These are phyloP conservation scores for Rhineura floridana DNA, from an alignment of 2,113 vertebrate species.

Conservation along the genomic window DNA sequence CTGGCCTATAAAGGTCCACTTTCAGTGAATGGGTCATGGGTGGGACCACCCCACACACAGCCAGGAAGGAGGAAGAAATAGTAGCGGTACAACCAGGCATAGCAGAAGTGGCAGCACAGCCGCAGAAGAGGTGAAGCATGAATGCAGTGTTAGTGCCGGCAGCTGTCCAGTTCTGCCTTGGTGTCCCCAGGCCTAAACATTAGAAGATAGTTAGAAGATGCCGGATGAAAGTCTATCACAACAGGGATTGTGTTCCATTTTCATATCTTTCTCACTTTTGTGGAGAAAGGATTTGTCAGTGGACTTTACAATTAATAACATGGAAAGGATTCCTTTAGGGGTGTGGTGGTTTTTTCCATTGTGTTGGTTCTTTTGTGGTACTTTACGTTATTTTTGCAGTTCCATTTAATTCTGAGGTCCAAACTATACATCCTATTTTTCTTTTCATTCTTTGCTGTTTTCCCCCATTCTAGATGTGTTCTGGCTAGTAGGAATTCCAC, in stretches of 20 bases:
- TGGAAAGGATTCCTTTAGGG: background rate
- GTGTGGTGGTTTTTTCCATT: background rate
- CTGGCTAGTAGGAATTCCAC: background rate
- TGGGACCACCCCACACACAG: too few relatives aligned
- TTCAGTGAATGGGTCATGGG: too few relatives aligned
- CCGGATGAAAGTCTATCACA: background rate
- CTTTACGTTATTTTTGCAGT: background rate
- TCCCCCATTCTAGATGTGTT: background rate
- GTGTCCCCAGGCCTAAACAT: background rate
- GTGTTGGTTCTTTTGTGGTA: background rate
- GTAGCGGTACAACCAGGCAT: background rate
- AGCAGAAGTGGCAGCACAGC: background rate
- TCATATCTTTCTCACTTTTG: background rate
- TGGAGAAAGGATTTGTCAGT: background rate
- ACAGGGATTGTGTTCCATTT: background rate
- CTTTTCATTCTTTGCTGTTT: too few relatives aligned
- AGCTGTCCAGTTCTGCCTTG: background rate
- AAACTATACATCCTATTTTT: background rate
- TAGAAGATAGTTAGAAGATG: background rate
- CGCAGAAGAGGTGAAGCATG: background rate
- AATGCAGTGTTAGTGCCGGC: too few relatives aligned
- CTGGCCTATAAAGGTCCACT: too few relatives aligned
- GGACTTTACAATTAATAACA: background rate
- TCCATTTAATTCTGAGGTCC: background rate
- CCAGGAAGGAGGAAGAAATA: background rate